Base-by-base conservation (phyloP, 1,140 invertebrate genomes). In the Phocides pigmalion region DNA sequence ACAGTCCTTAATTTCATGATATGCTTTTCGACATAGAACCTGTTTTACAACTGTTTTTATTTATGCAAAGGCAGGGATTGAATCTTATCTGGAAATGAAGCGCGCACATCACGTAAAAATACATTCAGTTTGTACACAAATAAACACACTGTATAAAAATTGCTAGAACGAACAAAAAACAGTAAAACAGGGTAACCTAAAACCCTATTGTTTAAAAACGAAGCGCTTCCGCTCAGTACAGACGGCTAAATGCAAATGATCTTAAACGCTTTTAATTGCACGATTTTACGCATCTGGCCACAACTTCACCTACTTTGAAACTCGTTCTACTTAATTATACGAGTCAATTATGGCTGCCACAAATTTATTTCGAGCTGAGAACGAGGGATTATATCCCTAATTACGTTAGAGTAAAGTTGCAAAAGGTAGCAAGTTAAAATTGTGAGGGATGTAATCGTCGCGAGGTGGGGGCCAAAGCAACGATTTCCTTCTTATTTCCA, bases 201-300 rank as follows among this genome's bases (percentile, higher is more conserved):
- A 53, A 1, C 22, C 25, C 9, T 37, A 44, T 56, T 28, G 20
- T 44, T 44, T 39, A 56, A 56, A 42, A 56, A 56, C 14, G 37
- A 16, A 25, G 42, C 66, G 67, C 50, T 72, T 70, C 50, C 73
- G 66, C 65, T 62, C 54, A 37, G 44, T 25, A 66, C 35, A 62
- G 63, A 62, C 54, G 56, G 50, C 39, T 69, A 56, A 71, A 74
- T 67, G 62, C 56, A 70, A 73, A 74, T 74, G 59, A 66, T 70
- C 62, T 58, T 74, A 72, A 72, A 69, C 68, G 68, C 64, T 75
- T 75, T 72, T 72, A 75, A 75, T 75, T 72, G 71, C 49, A 62
- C 66, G 71, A 72, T 75, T 72, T 75, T 62, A 75, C 66, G 72
- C 72, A 75, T 72, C 72, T 72, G 69, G 58, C 66, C 69, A 35